A percentile compares a stretch with the other conserved stretches of the same genome.
phyloP scores from a whole-genome alignment of 2,888 invertebrate genomes.

The Bembecia ichneumoniformis region DNA sequence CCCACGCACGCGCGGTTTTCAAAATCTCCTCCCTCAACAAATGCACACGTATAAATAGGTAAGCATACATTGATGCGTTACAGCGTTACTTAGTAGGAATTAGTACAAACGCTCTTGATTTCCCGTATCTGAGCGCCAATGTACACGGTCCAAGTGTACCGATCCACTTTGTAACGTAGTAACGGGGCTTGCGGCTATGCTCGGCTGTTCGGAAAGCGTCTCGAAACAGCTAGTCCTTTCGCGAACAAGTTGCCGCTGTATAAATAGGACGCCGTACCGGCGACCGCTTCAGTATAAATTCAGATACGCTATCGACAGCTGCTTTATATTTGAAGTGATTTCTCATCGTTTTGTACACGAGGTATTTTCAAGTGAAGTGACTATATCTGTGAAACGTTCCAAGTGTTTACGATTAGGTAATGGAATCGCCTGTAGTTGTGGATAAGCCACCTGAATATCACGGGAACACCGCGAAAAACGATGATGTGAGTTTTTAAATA shows the following conservation, averaged over 20 bases:
- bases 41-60: no score
- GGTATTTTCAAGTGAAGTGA: conserved; percentile 32
- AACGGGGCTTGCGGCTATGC: not conserved
- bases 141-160: not conserved
- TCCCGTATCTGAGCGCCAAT: conserved; percentile 4
- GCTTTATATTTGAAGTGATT: conserved; percentile 19
- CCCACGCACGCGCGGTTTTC: no score
- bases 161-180: not conserved
- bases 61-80: no score
- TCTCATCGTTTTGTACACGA: conserved; percentile 23
- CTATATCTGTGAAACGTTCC: conserved; percentile 51
- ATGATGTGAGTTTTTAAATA: conserved; percentile 57
- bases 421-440: conserved; percentile 75
- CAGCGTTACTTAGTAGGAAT: no score
- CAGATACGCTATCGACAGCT: conserved; percentile 35
- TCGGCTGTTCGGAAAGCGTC: conserved; percentile 14
- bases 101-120: no score
- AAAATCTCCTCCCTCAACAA: no score
- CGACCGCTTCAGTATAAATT: conserved; percentile 46
- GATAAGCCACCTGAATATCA: conserved; percentile 74
- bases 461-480: conserved; percentile 37
- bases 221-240: conserved; percentile 39
- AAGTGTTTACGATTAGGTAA: conserved; percentile 45
- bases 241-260: conserved; percentile 30
- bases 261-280: conserved; percentile 39